Conservation (phyloP, 2,113 vertebrate species). For the Poeciliopsis occidentalis region DNA sequence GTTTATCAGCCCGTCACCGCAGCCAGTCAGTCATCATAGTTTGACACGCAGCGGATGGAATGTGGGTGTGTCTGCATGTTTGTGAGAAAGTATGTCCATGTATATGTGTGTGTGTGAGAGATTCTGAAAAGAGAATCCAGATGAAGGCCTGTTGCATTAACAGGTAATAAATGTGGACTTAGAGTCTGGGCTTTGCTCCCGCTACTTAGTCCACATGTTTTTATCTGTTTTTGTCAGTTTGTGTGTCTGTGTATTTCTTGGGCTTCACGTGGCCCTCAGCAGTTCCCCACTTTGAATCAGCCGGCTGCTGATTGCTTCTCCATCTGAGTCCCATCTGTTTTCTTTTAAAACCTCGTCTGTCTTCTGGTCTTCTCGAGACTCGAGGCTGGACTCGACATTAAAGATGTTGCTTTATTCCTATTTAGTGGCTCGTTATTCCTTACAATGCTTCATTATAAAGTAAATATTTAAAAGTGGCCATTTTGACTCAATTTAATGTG, state of each 20-base stretch:
- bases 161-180: slow-evolving; percentile 88
- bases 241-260: slow-evolving; percentile 13
- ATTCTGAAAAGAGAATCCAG: slow-evolving; percentile 48
- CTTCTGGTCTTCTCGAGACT: slow-evolving; percentile 14
- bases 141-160: slow-evolving; percentile 80
- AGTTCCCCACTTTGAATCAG: slow-evolving; percentile 67
- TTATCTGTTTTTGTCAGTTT: not conserved
- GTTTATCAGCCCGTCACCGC: slow-evolving; percentile 57
- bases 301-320: slow-evolving; percentile 81
- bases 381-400: not conserved
- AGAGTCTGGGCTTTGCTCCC: slow-evolving; percentile 69
- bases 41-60: slow-evolving; percentile 57
- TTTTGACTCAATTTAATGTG: slow-evolving; percentile 20
- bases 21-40: slow-evolving; percentile 38
- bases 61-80: slow-evolving; percentile 57
- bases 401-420: slow-evolving; percentile 6
- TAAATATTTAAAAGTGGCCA: slow-evolving; percentile 18
- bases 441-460: slow-evolving; percentile 6
- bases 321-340: slow-evolving; percentile 86
- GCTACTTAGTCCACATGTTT: slow-evolving; percentile 3
- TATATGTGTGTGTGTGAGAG: slow-evolving; percentile 9
- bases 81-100: slow-evolving; percentile 34
- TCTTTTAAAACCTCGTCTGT: slow-evolving; percentile 77
- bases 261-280: slow-evolving; percentile 77
- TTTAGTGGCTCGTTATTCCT: slow-evolving; percentile 29